phyloP scores from a whole-genome alignment of 2,113 vertebrate species.

The Myotis lucifugus region DNA sequence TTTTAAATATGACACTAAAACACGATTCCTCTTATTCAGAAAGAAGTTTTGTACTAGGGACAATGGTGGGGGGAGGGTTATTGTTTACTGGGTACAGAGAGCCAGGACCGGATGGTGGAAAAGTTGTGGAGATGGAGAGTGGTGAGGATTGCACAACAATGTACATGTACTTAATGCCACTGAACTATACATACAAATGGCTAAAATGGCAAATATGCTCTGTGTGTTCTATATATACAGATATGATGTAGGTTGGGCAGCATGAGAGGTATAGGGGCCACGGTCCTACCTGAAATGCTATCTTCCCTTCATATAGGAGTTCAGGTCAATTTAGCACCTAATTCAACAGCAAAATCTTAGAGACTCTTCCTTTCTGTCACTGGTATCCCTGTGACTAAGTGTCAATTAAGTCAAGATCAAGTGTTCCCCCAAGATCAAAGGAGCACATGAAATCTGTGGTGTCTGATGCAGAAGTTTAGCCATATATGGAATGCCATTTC shows the following conservation, averaged over 20 bases:
- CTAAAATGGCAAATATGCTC: neutral
- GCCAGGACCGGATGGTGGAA: neutral
- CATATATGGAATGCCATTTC: conserved; percentile 38
- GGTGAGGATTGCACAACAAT: neutral
- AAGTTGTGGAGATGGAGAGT: neutral
- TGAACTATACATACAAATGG: neutral
- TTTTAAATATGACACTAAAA: conserved; percentile 26
- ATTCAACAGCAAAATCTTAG: neutral
- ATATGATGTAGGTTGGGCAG: neutral
- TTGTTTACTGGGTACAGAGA: neutral
- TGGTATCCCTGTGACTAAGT: neutral
- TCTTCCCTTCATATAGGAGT: neutral
- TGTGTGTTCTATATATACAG: neutral
- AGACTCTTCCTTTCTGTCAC: neutral
- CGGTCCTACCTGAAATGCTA: neutral
- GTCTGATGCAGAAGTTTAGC: conserved; percentile 45
- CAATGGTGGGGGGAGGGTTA: neutral
- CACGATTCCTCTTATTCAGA: neutral
- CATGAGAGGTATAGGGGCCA: neutral
- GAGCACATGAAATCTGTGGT: neutral
- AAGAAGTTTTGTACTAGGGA: neutral
- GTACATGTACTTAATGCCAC: neutral
- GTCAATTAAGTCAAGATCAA: neutral
- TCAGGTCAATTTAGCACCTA: neutral
- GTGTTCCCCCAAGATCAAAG: neutral